Conservation (phyloP, 2,113 vertebrate species). For the Mystacornis crossleyi region DNA sequence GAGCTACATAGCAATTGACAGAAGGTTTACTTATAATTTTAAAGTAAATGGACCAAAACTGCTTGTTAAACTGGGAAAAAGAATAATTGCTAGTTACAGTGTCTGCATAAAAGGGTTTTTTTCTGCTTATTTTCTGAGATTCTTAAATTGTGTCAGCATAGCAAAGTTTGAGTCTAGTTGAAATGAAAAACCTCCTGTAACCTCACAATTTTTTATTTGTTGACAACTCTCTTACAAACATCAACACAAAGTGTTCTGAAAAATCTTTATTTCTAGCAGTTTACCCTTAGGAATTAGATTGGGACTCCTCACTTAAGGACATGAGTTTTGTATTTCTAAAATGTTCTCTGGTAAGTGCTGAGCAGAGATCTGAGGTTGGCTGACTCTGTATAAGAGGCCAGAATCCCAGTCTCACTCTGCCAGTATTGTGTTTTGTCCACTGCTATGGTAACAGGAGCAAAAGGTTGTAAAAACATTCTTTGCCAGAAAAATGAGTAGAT, state of each 20-base stretch:
- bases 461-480: background rate
- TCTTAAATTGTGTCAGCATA: background rate
- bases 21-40: constrained; percentile 21
- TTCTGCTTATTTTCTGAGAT: background rate
- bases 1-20: background rate
- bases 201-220: background rate
- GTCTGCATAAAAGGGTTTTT: background rate
- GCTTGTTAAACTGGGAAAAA: background rate
- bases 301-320: background rate
- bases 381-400: background rate
- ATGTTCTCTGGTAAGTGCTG: background rate
- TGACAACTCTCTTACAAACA: background rate
- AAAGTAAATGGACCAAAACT: background rate
- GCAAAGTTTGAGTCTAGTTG: background rate
- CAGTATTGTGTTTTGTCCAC: background rate
- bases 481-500: background rate
- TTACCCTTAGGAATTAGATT: background rate
- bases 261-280: background rate
- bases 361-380: background rate
- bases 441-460: background rate
- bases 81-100: background rate
- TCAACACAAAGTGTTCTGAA: background rate
- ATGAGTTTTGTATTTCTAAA: background rate
- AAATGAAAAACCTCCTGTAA: background rate
- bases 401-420: background rate